Evolutionary conservation across 2,888 invertebrate genomes (phyloP).

Genomic region (Quadroppia sp.): DNA sequence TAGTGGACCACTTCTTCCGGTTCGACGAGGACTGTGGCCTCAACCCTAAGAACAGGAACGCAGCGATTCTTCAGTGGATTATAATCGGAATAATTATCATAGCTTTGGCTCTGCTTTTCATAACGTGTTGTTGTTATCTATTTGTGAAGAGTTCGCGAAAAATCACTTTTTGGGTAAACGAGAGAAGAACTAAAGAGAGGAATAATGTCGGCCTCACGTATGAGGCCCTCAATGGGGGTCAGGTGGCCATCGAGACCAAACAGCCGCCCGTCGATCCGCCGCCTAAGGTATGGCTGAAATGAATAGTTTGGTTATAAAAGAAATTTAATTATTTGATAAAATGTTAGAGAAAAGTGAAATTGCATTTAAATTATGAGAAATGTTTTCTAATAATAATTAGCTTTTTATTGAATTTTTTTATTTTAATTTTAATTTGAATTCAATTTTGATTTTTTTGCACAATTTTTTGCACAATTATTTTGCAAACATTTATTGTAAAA

Average conservation of each 20-base stretch:
- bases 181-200: neutral
- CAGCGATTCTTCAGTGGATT: neutral
- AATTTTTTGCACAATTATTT: too few relatives aligned
- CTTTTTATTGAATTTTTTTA: too few relatives aligned
- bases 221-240: slow-evolving; percentile 10
- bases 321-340: too few relatives aligned
- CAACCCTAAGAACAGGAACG: too few relatives aligned
- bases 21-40: slow-evolving; percentile 18
- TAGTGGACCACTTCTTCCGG: slow-evolving; percentile 34
- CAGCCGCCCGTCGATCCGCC: too few relatives aligned
- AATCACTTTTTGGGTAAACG: slow-evolving; percentile 27
- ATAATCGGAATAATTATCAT: neutral
- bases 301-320: too few relatives aligned
- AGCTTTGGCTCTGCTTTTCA: neutral
- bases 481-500: too few relatives aligned
- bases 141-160: slow-evolving; percentile 5
- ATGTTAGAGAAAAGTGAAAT: too few relatives aligned
- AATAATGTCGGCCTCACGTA: neutral
- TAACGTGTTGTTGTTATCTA: slow-evolving; percentile 1
- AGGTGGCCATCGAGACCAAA: neutral
- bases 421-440: too few relatives aligned
- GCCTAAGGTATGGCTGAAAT: neutral
- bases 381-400: too few relatives aligned
- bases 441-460: too few relatives aligned
- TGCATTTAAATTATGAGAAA: too few relatives aligned